A percentile compares a stretch with the other conserved stretches of the same genome.
phyloP scores from a whole-genome alignment of 2,113 vertebrate genomes.

The Camelus bactrianus region DNA sequence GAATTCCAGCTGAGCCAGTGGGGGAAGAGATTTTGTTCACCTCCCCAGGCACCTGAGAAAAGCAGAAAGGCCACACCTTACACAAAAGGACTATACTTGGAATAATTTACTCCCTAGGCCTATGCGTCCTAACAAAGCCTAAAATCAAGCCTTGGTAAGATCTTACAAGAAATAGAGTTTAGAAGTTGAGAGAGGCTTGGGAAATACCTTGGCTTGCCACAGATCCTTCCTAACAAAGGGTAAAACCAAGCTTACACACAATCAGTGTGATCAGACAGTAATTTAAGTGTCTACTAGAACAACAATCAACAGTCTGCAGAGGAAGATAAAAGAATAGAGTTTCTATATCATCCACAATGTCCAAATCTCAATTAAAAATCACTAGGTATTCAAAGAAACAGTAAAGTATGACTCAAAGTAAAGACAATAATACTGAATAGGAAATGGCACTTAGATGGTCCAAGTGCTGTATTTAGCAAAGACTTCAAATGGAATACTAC shows the following conservation, averaged over 20 bases:
- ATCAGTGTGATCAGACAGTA: neutral
- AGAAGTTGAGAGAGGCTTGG: neutral
- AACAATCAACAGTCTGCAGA: neutral
- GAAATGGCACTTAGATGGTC: neutral
- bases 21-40: neutral
- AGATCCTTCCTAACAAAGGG: neutral
- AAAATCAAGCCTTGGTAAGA: conserved; percentile 6
- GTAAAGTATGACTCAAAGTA: neutral
- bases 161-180: conserved; percentile 26
- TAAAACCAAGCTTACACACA: conserved; percentile 24
- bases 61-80: conserved; percentile 5
- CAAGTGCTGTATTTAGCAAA: neutral
- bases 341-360: neutral
- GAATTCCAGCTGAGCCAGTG: conserved; percentile 17
- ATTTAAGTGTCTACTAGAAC: neutral
- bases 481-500: neutral
- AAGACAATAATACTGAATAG: neutral
- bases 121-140: neutral
- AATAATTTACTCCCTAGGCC: neutral
- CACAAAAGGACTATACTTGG: neutral
- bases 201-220: neutral
- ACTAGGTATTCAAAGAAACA: neutral
- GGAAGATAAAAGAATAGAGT: neutral
- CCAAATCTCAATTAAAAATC: conserved; percentile 16
- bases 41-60: conserved; percentile 27